Base-by-base conservation (phyloP, 53 echinoderm and acorn worm genomes). In the Temnopleurus reevesii region DNA sequence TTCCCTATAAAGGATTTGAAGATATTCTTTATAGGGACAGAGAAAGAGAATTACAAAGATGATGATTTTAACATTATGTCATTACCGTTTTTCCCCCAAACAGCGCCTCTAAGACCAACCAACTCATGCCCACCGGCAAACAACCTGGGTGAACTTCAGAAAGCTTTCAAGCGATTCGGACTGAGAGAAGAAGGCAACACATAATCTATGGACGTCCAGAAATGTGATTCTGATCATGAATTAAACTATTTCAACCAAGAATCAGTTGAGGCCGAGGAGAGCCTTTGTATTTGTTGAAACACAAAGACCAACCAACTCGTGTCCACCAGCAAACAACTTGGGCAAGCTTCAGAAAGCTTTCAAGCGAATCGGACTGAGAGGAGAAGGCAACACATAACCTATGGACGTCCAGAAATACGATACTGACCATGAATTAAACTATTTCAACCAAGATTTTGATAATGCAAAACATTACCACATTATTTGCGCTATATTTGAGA, bases 41-140 rank as follows among this genome's bases (percentile, higher is more conserved):
- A n/a, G n/a, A n/a, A n/a, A n/a, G n/a, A n/a, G n/a, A n/a, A n/a
- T n/a, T n/a, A n/a, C n/a, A n/a, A n/a, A n/a, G n/a, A n/a, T n/a
- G n/a, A n/a, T 15, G 15, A 12, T 31, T 33, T 63, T 13, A 63
- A 31, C 13, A 33, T 57, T 33, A 12, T 63, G 17, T 63, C 17
- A 63, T 21, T 76, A 41, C 15, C 12, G 0, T 45, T 45, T 76
- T 46, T 45, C 46, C 23, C 26, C 25, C 58, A 13, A 23, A 60
- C 60, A 85, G 85, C 85, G 41, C 85, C 85, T 58, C 38, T 85
- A 23, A 85, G 85, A 29, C 61, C 85, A 59, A 59, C 85, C 60
- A 85, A 85, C 31, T 85, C 85, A 13, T 85, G 85, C 58, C 85
- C 85, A 9, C 46, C 85, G 18, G n/a, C n/a, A n/a, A 12, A 18